These are phyloP conservation scores for Proales similis DNA, from an alignment of 1,140 invertebrate genomes.

Conservation along the genomic window DNA sequence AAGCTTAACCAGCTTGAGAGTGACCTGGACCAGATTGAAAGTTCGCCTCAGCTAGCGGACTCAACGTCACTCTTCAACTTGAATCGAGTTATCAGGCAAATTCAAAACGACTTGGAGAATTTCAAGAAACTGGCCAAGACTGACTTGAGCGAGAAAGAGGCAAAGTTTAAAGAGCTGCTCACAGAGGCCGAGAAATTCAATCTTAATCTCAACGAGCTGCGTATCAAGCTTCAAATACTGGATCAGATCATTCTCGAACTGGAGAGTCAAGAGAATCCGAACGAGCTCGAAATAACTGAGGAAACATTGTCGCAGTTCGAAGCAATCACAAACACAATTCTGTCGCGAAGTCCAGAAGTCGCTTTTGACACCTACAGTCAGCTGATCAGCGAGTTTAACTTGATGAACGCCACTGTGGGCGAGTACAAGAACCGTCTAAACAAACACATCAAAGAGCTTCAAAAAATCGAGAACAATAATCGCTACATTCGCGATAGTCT, in stretches of 20 bases:
- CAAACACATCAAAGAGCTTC: neutral
- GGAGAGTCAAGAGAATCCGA: neutral
- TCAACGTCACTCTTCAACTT: constrained; percentile 10
- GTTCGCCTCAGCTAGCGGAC: constrained; percentile 11
- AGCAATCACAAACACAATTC: neutral
- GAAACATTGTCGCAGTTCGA: constrained; percentile 6
- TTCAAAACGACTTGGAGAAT: constrained; percentile 20
- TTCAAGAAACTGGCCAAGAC: constrained; percentile 16
- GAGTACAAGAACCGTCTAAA: neutral
- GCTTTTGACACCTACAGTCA: constrained; percentile 7
- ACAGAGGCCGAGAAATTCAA: constrained; percentile 17
- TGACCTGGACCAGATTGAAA: constrained; percentile 11
- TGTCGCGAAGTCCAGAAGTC: neutral
- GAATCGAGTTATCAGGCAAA: constrained; percentile 10
- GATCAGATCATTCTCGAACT: constrained; percentile 10
- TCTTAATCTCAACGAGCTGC: constrained; percentile 5
- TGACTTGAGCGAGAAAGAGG: constrained; percentile 15
- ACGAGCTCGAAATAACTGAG: neutral
- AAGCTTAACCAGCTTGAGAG: constrained; percentile 24
- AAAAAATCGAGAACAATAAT: constrained; percentile 18
- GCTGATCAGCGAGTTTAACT: constrained; percentile 4
- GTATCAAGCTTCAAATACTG: constrained; percentile 9
- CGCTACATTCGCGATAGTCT: constrained; percentile 30
- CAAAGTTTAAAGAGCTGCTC: neutral
- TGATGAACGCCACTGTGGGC: constrained; percentile 5